Evolutionary conservation across 2,888 invertebrate genomes (phyloP), one percentile per base, ranked within the genome.

Genomic region (Standfussiana lucernea): DNA sequence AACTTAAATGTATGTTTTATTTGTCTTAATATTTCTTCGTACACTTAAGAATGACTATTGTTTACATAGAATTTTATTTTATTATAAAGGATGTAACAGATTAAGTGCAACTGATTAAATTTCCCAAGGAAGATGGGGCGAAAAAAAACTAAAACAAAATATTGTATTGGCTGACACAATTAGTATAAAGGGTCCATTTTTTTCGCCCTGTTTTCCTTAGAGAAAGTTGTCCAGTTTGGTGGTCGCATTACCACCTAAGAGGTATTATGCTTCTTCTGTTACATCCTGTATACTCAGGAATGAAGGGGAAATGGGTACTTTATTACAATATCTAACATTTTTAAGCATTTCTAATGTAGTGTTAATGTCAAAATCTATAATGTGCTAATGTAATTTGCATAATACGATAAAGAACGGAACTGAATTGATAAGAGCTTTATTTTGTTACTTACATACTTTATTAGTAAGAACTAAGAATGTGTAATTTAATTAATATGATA

Each of bases 391-490:
- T 69, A 40, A 76, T 59, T 62, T 66, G 37, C 42, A 62, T 71
- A 76, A 32, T 67, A 62, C 21, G 45, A n/a, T 74, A 35, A 15
- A 7, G 28, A 40, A 67, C 53, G 56, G 86, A 56, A 75, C 84
- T 83, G 73, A 86, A 66, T 56, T 18, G 11, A 47, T 61, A 3
- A 70, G 28, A 86, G 70, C 72, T 86, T 85, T 84, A 80, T 84
- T 86, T 84, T 66, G 37, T 83, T 72, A 47, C 66, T 50, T 53
- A 35, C n/a, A 68, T 40, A 32, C n/a, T n/a, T n/a, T 75, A 28
- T 47, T 28, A 28, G 4, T 64, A 37, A 32, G 65, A 45, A 21
- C 2, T 75, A 67, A 67, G 47, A 62, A 72, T 75, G 37, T 32
- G 56, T 70, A 68, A 40, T 68, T 80, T 67, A 21, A 70, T 40